These are phyloP conservation scores for Ceratitis capitata DNA, from an alignment of 1,140 invertebrate genomes.

Conservation along the genomic window DNA sequence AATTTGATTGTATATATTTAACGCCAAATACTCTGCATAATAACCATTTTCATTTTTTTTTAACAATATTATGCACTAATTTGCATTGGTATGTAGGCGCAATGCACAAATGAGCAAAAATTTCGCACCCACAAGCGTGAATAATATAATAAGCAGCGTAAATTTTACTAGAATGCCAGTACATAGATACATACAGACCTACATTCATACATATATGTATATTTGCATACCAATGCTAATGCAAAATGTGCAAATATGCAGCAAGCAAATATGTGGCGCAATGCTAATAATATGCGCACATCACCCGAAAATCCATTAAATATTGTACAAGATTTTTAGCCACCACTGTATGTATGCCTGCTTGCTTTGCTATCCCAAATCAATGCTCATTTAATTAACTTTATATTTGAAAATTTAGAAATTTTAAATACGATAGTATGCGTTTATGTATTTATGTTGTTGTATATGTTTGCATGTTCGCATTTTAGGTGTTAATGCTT, in stretches of 20 bases:
- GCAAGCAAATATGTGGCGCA: not conserved
- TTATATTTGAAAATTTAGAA: not conserved
- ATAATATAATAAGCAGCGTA: conserved; percentile 3
- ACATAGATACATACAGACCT: not conserved
- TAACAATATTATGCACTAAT: not conserved
- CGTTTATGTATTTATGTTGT: too few species aligned
- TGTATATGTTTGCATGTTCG: too few species aligned
- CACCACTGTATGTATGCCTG: not conserved
- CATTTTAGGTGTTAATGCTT: not conserved
- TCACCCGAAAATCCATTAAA: not conserved
- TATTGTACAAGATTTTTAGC: not conserved
- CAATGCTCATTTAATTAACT: conserved; percentile 5
- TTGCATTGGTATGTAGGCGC: not conserved
- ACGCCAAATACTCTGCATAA: not conserved
- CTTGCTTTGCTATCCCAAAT: not conserved
- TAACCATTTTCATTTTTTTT: not conserved
- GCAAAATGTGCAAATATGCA: not conserved
- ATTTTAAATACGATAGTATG: too few species aligned
- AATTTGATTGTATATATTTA: not conserved
- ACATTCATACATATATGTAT: not conserved
- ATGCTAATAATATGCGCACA: not conserved
- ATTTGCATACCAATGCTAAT: not conserved
- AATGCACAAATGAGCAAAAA: not conserved
- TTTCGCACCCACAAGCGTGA: not conserved
- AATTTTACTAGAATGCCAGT: not conserved